Conservation (phyloP, 2,888 invertebrate species). For the Serripes groenlandicus region DNA sequence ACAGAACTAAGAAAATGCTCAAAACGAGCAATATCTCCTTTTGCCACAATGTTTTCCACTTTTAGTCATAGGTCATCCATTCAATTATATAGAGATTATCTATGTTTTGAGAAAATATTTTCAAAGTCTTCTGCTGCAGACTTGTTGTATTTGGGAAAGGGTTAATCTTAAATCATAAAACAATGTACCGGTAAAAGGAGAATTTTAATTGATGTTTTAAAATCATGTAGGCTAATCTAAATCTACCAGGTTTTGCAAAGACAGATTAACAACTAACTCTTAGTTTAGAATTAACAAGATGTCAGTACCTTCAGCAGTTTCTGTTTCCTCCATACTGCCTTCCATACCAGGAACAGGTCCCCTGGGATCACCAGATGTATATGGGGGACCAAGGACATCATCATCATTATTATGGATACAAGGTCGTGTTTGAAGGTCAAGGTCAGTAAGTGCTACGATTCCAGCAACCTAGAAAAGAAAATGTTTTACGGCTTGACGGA, state of each 20-base stretch:
- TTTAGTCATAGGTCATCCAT: background rate
- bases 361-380: constrained; percentile 53
- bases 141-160: too few relatives aligned
- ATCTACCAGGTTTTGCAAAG: too few relatives aligned
- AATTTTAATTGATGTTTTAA: too few relatives aligned
- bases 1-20: background rate
- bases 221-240: too few relatives aligned
- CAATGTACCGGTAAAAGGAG: too few relatives aligned
- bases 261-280: too few relatives aligned
- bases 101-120: too few relatives aligned
- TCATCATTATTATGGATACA: constrained; percentile 50
- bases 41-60: background rate
- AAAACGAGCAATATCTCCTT: background rate
- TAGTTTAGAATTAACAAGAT: too few relatives aligned
- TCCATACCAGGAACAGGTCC: constrained; percentile 56
- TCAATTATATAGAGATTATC: too few relatives aligned
- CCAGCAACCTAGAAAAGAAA: constrained; percentile 65
- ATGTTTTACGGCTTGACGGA: too few relatives aligned
- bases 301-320: constrained; percentile 44
- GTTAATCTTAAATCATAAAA: too few relatives aligned
- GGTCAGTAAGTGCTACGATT: constrained; percentile 88
- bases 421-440: constrained; percentile 88
- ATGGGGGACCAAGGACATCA: constrained; percentile 43
- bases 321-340: constrained; percentile 24
- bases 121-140: too few relatives aligned